Conservation (phyloP, 1,140 invertebrate species). For the Manduca sexta region DNA sequence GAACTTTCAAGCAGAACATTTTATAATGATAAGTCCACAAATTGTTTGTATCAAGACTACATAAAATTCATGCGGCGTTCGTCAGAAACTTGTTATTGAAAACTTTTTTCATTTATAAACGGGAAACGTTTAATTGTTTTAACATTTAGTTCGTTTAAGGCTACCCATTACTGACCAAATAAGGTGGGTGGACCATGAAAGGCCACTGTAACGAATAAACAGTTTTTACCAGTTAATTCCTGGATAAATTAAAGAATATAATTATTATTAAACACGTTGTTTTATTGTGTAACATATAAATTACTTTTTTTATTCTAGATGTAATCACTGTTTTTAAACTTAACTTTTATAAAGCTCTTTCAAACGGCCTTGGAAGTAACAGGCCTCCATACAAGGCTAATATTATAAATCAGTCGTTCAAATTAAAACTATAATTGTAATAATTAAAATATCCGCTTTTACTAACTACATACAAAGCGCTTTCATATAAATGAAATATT, state of each 20-base stretch:
- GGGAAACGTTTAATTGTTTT: no score
- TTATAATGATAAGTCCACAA: no score
- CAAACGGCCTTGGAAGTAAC: conserved; percentile 21
- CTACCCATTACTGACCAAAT: no score
- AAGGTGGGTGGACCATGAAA: conserved; percentile 14
- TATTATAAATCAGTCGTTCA: conserved; percentile 21
- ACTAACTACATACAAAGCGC: conserved; percentile 15
- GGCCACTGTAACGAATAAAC: no score
- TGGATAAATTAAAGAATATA: conserved; percentile 8
- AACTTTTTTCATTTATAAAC: no score
- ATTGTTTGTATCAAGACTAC: no score
- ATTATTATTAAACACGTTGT: conserved; percentile 9
- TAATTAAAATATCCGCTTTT: conserved; percentile 14
- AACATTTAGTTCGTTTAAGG: no score
- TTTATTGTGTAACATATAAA: conserved; percentile 17
- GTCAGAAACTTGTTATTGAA: no score
- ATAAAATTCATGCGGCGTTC: no score
- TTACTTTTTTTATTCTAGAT: conserved; percentile 12
- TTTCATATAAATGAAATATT: conserved; percentile 10
- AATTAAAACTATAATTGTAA: conserved; percentile 19
- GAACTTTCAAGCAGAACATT: no score
- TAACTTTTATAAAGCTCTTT: conserved; percentile 20
- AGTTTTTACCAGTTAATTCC: conserved; percentile 12
- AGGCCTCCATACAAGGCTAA: conserved; percentile 20
- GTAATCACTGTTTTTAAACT: conserved; percentile 20